Conservation (phyloP, 2,797 vertebrate genomes). For the Artibeus lituratus region DNA sequence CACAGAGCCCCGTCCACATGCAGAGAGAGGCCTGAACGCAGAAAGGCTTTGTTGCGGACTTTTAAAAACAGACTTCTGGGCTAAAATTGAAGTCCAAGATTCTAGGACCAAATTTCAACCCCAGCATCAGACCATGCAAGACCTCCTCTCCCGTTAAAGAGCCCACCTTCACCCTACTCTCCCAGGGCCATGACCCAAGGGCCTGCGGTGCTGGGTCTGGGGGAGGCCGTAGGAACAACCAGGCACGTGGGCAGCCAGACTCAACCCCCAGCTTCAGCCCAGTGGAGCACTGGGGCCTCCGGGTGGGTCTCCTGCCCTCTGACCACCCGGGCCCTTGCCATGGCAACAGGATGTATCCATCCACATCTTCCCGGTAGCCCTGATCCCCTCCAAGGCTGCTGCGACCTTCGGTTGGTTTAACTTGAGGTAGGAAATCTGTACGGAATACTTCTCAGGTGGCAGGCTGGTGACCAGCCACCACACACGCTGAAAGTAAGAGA, state of each 20-base stretch:
- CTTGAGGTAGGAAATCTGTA: not conserved
- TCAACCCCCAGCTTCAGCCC: rapidly evolving
- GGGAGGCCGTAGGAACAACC: not conserved
- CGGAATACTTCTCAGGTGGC: rapidly evolving
- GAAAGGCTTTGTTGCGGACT: rapidly evolving
- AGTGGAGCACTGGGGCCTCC: rapidly evolving
- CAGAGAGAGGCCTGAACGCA: too few relatives aligned
- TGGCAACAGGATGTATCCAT: rapidly evolving
- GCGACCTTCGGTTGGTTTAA: not conserved
- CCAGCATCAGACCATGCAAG: not conserved
- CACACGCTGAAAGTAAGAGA: rapidly evolving
- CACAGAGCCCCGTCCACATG: rapidly evolving
- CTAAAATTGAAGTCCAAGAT: not conserved
- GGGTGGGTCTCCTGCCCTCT: not conserved
- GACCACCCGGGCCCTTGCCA: too few relatives aligned
- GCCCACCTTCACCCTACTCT: not conserved
- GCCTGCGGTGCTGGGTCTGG: not conserved
- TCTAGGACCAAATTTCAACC: not conserved
- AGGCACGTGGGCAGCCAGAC: not conserved
- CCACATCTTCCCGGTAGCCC: rapidly evolving
- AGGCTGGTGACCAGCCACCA: not conserved
- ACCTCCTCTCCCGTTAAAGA: rapidly evolving
- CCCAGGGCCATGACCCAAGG: not conserved
- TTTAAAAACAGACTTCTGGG: not conserved
- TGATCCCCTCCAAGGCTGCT: rapidly evolving